Evolutionary conservation across 2,113 vertebrate genomes (phyloP).

Genomic region (Eurystomus gularis): DNA sequence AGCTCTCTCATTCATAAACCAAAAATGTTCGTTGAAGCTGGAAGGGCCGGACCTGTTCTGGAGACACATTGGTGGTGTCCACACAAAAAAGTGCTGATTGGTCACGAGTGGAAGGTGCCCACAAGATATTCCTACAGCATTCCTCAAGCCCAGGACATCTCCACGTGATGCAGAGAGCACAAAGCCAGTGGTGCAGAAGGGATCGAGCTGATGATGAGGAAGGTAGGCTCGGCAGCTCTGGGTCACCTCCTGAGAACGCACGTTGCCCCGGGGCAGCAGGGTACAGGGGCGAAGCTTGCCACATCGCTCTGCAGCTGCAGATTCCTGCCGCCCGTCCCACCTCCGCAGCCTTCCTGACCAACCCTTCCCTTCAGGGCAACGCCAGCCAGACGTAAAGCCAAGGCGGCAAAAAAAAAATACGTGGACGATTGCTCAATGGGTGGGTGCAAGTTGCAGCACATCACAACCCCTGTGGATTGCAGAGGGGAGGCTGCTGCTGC

Average conservation of each 20-base stretch:
- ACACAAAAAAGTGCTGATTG: accelerated
- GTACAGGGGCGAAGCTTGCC: background rate
- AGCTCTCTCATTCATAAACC: background rate
- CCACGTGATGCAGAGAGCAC: accelerated
- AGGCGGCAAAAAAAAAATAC: background rate
- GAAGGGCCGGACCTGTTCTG: background rate
- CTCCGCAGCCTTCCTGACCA: conserved; percentile 14
- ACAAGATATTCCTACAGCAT: background rate
- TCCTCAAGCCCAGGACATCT: background rate
- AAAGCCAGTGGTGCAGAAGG: background rate
- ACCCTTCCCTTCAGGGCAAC: conserved; percentile 39
- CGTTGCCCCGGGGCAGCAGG: background rate
- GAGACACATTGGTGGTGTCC: accelerated
- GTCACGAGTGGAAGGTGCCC: accelerated
- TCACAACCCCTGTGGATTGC: background rate
- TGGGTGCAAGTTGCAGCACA: background rate
- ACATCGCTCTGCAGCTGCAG: conserved; percentile 34
- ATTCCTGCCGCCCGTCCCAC: conserved; percentile 14
- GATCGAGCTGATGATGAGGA: background rate
- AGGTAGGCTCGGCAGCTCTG: background rate
- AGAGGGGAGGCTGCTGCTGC: background rate
- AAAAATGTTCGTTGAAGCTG: background rate
- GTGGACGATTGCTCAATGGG: background rate
- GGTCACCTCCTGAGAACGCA: background rate
- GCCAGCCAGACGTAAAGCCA: background rate